Evolutionary conservation across 92 coral and sea anemone genomes (phyloP).

Genomic region (Parazoanthus darwini): DNA sequence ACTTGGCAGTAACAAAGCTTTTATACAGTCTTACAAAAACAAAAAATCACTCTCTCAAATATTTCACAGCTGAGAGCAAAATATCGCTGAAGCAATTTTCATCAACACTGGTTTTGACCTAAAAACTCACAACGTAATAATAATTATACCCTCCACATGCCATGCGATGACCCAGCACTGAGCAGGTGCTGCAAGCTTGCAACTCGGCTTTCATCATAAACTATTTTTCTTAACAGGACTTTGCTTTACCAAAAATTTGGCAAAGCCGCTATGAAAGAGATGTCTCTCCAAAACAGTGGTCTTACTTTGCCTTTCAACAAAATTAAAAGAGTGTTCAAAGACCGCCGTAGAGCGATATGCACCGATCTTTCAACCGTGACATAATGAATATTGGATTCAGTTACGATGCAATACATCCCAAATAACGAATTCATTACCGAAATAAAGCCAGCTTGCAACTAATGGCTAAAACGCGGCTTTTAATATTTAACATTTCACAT

Average conservation of each 20-base stretch:
- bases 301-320: too few relatives aligned
- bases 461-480: conserved; percentile 15
- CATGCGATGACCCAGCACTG: neutral
- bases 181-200: neutral
- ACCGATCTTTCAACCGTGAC: conserved; percentile 29
- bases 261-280: neutral
- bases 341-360: neutral
- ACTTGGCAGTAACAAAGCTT: neutral
- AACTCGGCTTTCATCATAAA: neutral
- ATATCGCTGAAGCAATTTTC: neutral
- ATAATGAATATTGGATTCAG: conserved; percentile 10
- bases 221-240: too few relatives aligned
- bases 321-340: neutral
- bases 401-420: conserved; percentile 18
- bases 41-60: neutral
- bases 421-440: conserved; percentile 31
- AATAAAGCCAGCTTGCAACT: conserved; percentile 35
- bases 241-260: neutral
- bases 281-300: neutral
- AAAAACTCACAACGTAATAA: neutral
- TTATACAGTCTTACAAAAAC: neutral
- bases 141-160: neutral
- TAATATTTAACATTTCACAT: conserved; percentile 32
- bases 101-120: neutral
- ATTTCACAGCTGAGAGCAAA: neutral